phyloP scores from a whole-genome alignment of 2,888 invertebrate genomes.

The Axea sp. region DNA sequence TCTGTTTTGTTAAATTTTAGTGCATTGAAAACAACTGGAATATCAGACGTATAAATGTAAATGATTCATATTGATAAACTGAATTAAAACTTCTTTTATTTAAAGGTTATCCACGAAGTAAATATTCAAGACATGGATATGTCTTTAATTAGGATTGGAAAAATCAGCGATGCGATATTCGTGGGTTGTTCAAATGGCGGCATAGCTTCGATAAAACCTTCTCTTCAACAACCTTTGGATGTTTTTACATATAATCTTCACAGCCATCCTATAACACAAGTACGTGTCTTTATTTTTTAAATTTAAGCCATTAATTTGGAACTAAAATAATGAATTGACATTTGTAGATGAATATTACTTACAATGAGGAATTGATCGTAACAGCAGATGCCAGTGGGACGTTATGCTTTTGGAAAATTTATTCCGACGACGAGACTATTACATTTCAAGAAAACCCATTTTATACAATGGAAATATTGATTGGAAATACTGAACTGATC shows the following conservation, averaged over 20 bases:
- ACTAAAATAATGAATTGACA: conserved; percentile 63
- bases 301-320: too few species aligned
- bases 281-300: too few species aligned
- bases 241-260: conserved; percentile 81
- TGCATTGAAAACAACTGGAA: too few species aligned
- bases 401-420: conserved; percentile 90
- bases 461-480: conserved; percentile 90
- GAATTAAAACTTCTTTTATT: conserved; percentile 3
- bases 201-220: conserved; percentile 88
- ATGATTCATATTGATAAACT: too few species aligned
- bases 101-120: conserved; percentile 7
- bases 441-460: conserved; percentile 86
- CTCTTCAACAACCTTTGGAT: conserved; percentile 85
- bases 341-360: conserved; percentile 84
- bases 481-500: conserved; percentile 87
- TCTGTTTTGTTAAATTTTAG: too few species aligned
- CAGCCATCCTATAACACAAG: conserved; percentile 79
- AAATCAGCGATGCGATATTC: conserved; percentile 88
- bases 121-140: conserved; percentile 44
- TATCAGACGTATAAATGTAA: too few species aligned
- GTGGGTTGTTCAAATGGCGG: conserved; percentile 88
- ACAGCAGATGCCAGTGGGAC: conserved; percentile 89
- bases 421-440: conserved; percentile 85
- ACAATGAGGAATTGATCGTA: conserved; percentile 88
- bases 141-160: conserved; percentile 81